Base-by-base conservation (phyloP, 2,113 vertebrate genomes). In the Cyprichromis sp. region DNA sequence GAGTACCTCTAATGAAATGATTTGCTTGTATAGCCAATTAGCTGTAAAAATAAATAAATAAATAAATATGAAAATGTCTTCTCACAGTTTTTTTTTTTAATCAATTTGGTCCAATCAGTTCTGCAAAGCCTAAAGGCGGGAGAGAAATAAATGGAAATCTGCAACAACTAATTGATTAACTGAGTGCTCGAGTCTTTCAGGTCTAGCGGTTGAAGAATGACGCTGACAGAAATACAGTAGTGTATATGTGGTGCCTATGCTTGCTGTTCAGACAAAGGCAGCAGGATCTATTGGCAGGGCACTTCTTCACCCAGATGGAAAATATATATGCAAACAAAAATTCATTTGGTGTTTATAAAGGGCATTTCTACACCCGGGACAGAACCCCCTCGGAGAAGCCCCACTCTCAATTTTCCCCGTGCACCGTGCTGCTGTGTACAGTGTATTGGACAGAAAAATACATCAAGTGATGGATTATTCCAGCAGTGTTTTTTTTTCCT, bases 401-500 rank as follows among this genome's bases (percentile, higher is more conserved):
- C 61, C n/a, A 17, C 47, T 5, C 31, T 87, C 81, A 55, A 26
- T 82, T 83, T 40, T 55, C 24, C 17, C 14, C 24, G 16, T 42
- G 45, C n/a, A 38, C 71, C 13, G 5, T 55, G 21, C n/a, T 47
- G 85, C 21, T 59, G 68, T 63, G 31, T 90, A 85, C 73, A 52
- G 7, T 78, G 73, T 34, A 79, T 85, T 66, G 80, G 86, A 90
- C 85, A 73, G 73, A 78, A 84, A 85, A 94, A 92, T 91, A 66
- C 89, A 94, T 92, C 87, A 92, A 83, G 86, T 89, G 88, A 94
- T 90, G 71, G 88, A 93, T 93, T 89, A 86, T 92, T 83, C 12
- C 57, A 83, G n/a, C 59, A 12, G 78, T 81, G 76, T 76, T 89
- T 90, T 38, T 90, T 38, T 12, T 38, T 66, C 34, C 17, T 38